Conservation (phyloP, 2,797 vertebrate genomes). For the Coendou prehensilis region DNA sequence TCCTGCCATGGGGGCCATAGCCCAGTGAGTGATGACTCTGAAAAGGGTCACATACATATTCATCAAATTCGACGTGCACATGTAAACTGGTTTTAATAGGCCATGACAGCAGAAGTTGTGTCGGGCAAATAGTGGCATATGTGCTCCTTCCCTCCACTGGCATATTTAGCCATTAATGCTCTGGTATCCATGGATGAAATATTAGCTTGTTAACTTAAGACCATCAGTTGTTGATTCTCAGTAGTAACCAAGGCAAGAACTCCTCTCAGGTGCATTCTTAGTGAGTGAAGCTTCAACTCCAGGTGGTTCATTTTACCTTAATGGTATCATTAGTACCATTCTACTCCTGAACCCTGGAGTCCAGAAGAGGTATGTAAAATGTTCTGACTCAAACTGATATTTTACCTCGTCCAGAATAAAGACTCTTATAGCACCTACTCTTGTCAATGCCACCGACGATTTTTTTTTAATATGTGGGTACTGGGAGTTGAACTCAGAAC, state of each 20-base stretch:
- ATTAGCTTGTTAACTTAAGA: conserved; percentile 91
- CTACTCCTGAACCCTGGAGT: conserved; percentile 69
- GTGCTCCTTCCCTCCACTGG: conserved; percentile 89
- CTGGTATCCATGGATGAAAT: conserved; percentile 91
- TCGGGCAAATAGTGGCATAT: conserved; percentile 91
- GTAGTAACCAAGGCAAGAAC: conserved; percentile 82
- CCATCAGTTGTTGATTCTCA: conserved; percentile 86
- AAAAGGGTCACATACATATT: conserved; percentile 99
- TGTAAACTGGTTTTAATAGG: conserved; percentile 98
- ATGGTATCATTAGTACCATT: conserved; percentile 65
- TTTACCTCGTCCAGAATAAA: conserved; percentile 75
- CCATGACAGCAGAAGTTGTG: conserved; percentile 96
- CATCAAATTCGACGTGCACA: conserved; percentile 98
- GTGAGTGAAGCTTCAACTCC: conserved; percentile 67
- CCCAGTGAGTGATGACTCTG: conserved; percentile 94
- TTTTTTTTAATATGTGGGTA: no score
- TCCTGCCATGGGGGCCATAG: conserved; percentile 92
- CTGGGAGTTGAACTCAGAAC: no score
- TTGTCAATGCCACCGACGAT: background rate
- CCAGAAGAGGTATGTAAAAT: conserved; percentile 61
- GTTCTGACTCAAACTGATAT: conserved; percentile 73
- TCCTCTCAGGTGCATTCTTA: conserved; percentile 86
- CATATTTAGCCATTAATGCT: conserved; percentile 90
- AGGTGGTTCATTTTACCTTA: conserved; percentile 80
- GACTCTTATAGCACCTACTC: conserved; percentile 46